These are phyloP conservation scores for Triops cancriformis DNA, from an alignment of 1,140 invertebrate genomes.

Conservation along the genomic window DNA sequence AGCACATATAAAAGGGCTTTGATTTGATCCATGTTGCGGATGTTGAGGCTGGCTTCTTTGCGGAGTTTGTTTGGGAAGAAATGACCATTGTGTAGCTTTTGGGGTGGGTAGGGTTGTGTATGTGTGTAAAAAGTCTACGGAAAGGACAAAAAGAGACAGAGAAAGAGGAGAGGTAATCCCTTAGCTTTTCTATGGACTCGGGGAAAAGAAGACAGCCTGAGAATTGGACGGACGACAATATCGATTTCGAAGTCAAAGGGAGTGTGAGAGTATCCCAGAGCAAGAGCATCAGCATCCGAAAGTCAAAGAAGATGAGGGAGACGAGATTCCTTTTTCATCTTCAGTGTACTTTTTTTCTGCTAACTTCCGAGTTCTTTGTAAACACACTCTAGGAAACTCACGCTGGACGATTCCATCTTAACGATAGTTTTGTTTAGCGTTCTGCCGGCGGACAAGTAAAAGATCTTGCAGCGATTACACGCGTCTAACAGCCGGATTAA, in stretches of 20 bases:
- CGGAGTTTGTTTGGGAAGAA: neutral
- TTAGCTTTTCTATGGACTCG: slow-evolving; percentile 3
- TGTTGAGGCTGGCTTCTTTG: neutral
- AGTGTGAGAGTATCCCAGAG: neutral
- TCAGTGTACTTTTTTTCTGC: neutral
- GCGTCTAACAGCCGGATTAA: no score
- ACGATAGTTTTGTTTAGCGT: no score
- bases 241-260: slow-evolving; percentile 10
- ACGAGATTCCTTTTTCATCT: neutral
- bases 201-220: neutral
- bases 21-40: slow-evolving; percentile 13
- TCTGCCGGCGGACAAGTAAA: no score
- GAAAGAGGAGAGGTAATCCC: neutral
- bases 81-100: neutral
- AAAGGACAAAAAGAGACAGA: no score
- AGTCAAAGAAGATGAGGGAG: neutral
- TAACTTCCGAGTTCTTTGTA: neutral
- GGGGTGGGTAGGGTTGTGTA: neutral
- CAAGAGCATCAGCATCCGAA: neutral
- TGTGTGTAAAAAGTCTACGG: no score
- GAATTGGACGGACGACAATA: slow-evolving; percentile 7
- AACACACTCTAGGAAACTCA: no score
- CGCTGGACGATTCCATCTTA: no score
- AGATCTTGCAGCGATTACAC: no score
- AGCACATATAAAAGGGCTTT: neutral